Evolutionary conservation across 23 tunicate species (phyloP), one percentile per base, ranked within the genome.

Genomic region (Corella eumyota): DNA sequence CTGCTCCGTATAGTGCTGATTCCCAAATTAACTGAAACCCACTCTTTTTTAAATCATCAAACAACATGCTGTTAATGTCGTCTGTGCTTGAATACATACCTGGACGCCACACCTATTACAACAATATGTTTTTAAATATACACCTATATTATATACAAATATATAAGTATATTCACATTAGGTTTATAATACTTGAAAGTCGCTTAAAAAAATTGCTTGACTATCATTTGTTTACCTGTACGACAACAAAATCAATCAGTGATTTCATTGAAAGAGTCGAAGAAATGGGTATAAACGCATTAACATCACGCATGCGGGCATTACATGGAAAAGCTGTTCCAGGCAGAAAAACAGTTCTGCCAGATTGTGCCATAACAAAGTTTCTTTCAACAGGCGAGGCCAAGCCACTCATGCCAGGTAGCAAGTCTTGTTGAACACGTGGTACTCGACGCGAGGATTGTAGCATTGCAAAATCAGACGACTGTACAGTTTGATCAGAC

Each of bases 31-130:
- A 24, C 40, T 35, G 30, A 24, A 62, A 62, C 17, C 68, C 68
- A 52, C 68, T 62, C 40, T 52, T 31, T 40, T 21, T 38, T 32
- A 62, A 34, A 23, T 37, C 68, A 7, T 51, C 52, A n/a, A 38
- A 62, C 30, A 62, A 52, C 68, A 62, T 22, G 30, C 34, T 33
- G 6, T 37, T 35, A 2, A 62, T 32, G 52, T 34, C 40, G 23
- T 37, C 26, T n/a, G 52, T 25, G 30, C 44, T 32, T 25, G 68
- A 25, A 34, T 62, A 62, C 40, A 33, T 38, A 24, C 68, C 68
- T 26, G 68, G 68, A 24, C 68, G 40, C 68, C 68, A 62, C 33
- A 62, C 52, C 68, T 62, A 40, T 9, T 1, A 25, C 13, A 61
- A 6, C 3, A 61, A 19, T 51, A 51, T 25, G 23, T 51, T n/a